Base-by-base conservation (phyloP, 2,113 vertebrate species). In the Phaethon lepturus region DNA sequence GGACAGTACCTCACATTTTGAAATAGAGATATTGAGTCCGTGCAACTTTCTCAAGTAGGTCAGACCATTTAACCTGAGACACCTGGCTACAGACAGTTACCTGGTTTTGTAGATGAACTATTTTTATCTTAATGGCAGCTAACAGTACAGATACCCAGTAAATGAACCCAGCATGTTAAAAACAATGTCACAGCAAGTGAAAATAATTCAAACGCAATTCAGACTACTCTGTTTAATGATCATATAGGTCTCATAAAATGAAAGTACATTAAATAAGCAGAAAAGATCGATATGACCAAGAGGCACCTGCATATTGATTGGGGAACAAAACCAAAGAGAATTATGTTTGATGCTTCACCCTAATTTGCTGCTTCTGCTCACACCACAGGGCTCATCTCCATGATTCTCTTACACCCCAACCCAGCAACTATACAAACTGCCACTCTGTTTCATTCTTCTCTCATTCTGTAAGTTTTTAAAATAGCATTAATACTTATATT, bases 201-300 rank as follows among this genome's bases (percentile, higher is more conserved):
- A 95, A 96, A 75, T 72, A 97, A 92, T 81, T 93, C 80, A 83
- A 86, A 95, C 12, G 8, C 45, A 59, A 88, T 93, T 90, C 75
- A 90, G 90, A 91, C 45, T 13, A 67, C 72, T 91, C 72, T 52
- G 81, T 49, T 81, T 90, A 95, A 88, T 66, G 55, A 96, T 2
- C 75, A 42, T 9, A 72, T 35, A 92, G 52, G 60, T 85, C 77
- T 95, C 93, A 78, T 78, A 92, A 95, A 96, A 92, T 52, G 38
- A 59, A 90, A 91, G 80, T 71, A 91, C 64, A 89, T 84, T 89
- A 96, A 95, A 88, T 67, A 89, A 84, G 80, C 49, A 87, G 40
- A 85, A 91, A 85, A 92, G 47, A 90, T 93, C 73, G 2, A 89
- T 95, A 88, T 25, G 38, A 71, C 29, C 45, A 86, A 88, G 88